Evolutionary conservation across 2,888 invertebrate species (phyloP), one percentile per base, ranked within the genome.

Genomic region (Meliscaeva auricollis): DNA sequence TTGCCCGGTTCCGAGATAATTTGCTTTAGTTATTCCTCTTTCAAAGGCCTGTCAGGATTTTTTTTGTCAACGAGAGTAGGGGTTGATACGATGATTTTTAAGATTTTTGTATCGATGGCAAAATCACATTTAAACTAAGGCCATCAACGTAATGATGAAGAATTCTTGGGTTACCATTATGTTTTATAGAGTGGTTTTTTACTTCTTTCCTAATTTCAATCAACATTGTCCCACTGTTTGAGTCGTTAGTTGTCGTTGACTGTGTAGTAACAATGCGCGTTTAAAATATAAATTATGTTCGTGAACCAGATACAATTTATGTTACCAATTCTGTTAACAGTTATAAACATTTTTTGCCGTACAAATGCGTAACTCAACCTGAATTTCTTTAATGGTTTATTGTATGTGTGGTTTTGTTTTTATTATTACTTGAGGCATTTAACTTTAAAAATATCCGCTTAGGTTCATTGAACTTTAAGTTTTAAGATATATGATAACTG

Each of bases 251-350:
- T 0, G n/a, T 3, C 4, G 41, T 15, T n/a, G 6, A 4, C 6
- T 6, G 4, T 15, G 26, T 26, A 26, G 20, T n/a, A 35, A 50
- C 35, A 50, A 50, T 20, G 2, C n/a, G 35, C 20, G 20, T n/a
- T 35, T 50, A 6, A 48, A 66, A 66, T 66, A 66, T 32, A 66
- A 66, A 66, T 50, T 50, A 66, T 66, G 66, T 52, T 52, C 62
- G 52, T 73, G 73, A 38, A 62, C 62, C 17, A 52, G 73, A 35
- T 66, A 50, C 9, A 66, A 66, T 66, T 52, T 44, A 52, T 44
- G 60, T 41, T 70, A 69, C 50, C 6, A 41, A 69, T 41, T 60
- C 44, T 38, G 26, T 69, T 52, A 13, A 77, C 70, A 62, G 38
- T 44, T 46, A n/a, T 22, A 32, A 30, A 64, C 44, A 66, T 75